These are phyloP conservation scores for Diglossa brunneiventris DNA, from an alignment of 2,113 vertebrate species.

Conservation along the genomic window DNA sequence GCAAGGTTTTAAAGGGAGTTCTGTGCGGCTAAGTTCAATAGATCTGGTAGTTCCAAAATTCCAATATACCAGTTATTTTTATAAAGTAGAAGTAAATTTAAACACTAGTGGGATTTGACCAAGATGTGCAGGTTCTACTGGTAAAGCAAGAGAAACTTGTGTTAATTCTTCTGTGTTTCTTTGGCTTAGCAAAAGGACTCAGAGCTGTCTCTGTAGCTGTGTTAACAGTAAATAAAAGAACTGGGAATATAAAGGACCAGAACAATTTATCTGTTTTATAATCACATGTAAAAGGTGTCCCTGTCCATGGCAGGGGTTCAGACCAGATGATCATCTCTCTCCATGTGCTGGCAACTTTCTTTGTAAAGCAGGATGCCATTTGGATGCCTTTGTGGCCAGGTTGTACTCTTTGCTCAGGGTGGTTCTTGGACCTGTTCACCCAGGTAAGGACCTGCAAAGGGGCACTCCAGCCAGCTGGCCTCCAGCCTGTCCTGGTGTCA, in stretches of 20 bases:
- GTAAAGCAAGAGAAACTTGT: not conserved
- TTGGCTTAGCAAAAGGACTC: not conserved
- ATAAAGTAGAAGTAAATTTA: not conserved
- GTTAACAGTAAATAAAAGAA: not conserved
- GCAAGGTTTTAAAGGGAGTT: not conserved
- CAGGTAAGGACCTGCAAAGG: not conserved
- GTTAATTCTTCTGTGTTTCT: not conserved
- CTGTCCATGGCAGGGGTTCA: not conserved
- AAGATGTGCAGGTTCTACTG: not conserved
- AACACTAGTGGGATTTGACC: not conserved
- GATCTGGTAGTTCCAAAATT: not conserved
- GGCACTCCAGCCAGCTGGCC: not conserved
- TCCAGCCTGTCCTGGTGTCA: not conserved
- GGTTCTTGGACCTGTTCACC: not conserved
- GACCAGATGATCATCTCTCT: not conserved
- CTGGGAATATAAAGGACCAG: not conserved
- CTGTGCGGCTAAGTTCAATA: not conserved
- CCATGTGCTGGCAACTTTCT: not conserved
- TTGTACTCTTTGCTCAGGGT: fast-evolving
- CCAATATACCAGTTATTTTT: not conserved
- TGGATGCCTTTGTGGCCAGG: not conserved
- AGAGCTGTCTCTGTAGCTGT: not conserved
- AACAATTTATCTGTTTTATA: not conserved
- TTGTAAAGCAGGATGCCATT: not conserved
- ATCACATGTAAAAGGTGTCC: not conserved